These are phyloP conservation scores for Parazoanthus swiftii DNA, from an alignment of 92 coral and sea anemone species.

Conservation along the genomic window DNA sequence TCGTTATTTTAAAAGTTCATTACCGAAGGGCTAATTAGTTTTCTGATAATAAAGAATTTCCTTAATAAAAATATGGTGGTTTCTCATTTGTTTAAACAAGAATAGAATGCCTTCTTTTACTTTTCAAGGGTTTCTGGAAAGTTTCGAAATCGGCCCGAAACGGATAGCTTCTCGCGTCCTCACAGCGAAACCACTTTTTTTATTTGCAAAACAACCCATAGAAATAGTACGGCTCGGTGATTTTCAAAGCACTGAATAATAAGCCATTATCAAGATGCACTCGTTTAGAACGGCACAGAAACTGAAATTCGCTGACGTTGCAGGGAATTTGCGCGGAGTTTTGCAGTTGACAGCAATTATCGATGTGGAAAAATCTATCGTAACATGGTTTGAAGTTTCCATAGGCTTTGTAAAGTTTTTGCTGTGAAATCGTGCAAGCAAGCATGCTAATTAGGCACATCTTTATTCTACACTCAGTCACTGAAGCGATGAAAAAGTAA, in stretches of 20 bases:
- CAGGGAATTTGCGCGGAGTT: background rate
- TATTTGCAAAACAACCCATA: constrained; percentile 9
- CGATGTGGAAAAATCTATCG: background rate
- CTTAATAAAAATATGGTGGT: background rate
- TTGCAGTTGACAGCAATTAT: background rate
- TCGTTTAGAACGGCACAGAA: background rate
- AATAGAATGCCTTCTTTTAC: background rate
- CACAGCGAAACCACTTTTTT: constrained; percentile 36
- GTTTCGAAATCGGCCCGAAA: background rate
- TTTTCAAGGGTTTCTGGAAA: background rate
- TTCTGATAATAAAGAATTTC: background rate
- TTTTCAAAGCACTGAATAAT: constrained; percentile 21
- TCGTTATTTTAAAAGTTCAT: background rate
- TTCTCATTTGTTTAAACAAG: background rate
- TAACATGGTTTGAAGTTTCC: background rate
- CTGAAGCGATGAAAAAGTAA: constrained; percentile 44
- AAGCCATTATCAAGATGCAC: background rate
- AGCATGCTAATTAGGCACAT: constrained; percentile 6
- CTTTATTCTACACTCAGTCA: background rate
- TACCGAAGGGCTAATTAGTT: background rate
- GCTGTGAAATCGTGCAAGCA: constrained; percentile 25
- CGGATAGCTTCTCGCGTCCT: background rate
- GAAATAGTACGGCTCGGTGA: constrained; percentile 48
- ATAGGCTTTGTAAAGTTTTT: background rate
- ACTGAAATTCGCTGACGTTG: background rate